Evolutionary conservation across 2,113 vertebrate species (phyloP).

Genomic region (Eclectus roratus): DNA sequence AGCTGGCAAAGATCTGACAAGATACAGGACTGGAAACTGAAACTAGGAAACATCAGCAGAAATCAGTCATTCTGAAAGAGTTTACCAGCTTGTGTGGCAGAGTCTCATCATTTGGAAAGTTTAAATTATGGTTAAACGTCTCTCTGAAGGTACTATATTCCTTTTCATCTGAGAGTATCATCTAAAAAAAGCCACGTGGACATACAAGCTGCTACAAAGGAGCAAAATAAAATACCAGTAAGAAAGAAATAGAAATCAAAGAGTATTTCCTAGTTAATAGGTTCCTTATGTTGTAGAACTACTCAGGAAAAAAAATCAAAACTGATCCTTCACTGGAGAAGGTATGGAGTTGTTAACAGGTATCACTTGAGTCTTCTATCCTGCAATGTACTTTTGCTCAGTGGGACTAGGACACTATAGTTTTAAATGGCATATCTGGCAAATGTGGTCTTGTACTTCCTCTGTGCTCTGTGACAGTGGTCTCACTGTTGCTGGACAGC

Average conservation of each 20-base stretch:
- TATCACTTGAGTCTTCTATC: not conserved
- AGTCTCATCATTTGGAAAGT: not conserved
- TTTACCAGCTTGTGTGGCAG: not conserved
- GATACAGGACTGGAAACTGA: not conserved
- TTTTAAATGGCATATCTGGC: not conserved
- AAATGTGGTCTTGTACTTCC: not conserved
- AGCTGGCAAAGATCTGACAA: not conserved
- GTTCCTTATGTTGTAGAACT: not conserved
- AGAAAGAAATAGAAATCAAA: not conserved
- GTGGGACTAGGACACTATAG: not conserved
- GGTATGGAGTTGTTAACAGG: not conserved
- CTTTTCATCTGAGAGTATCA: not conserved
- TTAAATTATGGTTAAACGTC: not conserved
- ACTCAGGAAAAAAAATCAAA: not conserved
- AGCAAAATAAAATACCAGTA: not conserved
- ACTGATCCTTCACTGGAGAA: not conserved
- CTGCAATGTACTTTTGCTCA: not conserved
- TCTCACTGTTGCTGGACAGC: not conserved
- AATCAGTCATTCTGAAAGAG: not conserved
- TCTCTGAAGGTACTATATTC: not conserved
- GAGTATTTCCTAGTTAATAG: not conserved
- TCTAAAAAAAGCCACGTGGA: not conserved
- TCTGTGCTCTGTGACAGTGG: not conserved
- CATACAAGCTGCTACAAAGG: not conserved
- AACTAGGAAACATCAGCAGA: not conserved